Evolutionary conservation across 2,113 vertebrate genomes (phyloP).

Genomic region (Nothoprocta pentlandii): DNA sequence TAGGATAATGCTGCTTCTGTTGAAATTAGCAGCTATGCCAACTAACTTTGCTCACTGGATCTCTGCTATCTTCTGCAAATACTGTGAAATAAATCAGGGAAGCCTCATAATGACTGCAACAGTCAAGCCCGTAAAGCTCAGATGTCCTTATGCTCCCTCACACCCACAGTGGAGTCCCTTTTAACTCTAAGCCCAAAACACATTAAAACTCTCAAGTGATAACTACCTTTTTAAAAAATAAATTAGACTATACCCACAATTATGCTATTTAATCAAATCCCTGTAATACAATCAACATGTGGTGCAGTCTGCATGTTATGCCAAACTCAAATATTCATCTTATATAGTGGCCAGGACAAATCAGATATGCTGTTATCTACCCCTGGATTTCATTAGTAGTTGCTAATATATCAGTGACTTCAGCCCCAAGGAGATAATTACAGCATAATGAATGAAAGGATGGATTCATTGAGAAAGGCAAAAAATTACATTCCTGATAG

Average conservation of each 20-base stretch:
- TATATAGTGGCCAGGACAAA: background rate
- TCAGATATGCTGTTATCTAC: background rate
- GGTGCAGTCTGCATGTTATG: background rate
- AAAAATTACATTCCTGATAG: conserved; percentile 25
- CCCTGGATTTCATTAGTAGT: conserved; percentile 3
- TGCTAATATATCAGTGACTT: conserved; percentile 34
- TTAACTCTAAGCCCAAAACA: background rate
- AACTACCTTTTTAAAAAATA: background rate
- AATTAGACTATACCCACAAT: background rate
- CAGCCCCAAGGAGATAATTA: conserved; percentile 26
- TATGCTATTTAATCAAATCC: background rate
- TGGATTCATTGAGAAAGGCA: background rate
- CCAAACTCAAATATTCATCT: background rate
- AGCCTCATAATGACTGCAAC: background rate
- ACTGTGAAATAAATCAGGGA: background rate
- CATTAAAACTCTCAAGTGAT: background rate
- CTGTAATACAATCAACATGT: background rate
- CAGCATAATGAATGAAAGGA: conserved; percentile 27
- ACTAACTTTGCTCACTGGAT: background rate
- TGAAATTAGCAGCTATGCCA: background rate
- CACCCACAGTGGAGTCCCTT: background rate
- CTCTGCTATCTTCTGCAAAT: background rate
- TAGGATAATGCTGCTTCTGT: conserved; percentile 29
- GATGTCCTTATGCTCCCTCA: background rate
- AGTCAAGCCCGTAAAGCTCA: background rate